Conservation (phyloP, 2,797 vertebrate genomes). For the Hylomyscus alleni region DNA sequence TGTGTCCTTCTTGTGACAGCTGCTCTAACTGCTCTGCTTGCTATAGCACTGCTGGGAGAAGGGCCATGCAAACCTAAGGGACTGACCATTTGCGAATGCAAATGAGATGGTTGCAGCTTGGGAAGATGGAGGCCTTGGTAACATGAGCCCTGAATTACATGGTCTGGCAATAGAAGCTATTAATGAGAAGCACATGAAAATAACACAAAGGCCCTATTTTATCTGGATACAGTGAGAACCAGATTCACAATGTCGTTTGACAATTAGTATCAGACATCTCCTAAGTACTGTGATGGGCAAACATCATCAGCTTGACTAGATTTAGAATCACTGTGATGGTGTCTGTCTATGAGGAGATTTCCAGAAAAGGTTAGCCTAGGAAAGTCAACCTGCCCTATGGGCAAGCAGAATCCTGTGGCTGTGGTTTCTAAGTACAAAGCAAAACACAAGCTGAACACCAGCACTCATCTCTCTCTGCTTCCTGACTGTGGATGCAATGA, state of each 20-base stretch:
- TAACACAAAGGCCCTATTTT: not conserved
- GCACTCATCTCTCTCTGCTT: not conserved
- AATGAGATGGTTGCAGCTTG: not conserved
- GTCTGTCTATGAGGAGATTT: not conserved
- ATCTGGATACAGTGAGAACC: not conserved
- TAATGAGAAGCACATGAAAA: not conserved
- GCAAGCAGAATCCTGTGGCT: not conserved
- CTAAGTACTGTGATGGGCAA: not conserved
- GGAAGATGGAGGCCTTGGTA: conserved; percentile 22
- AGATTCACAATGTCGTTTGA: not conserved
- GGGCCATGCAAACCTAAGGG: not conserved
- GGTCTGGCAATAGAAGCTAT: not conserved
- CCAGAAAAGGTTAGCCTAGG: not conserved
- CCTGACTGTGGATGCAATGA: not conserved
- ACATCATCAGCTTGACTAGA: too few species aligned
- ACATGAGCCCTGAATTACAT: conserved; percentile 24
- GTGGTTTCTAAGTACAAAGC: not conserved
- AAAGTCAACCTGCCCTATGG: not conserved
- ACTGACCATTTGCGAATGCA: not conserved
- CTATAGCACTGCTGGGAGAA: not conserved
- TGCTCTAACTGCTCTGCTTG: not conserved
- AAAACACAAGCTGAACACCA: not conserved
- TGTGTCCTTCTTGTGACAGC: not conserved
- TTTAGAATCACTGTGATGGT: not conserved
- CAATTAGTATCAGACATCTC: not conserved